Percentiles rank a stretch among this genome's conserved stretches.
Evolutionary conservation across 2,113 vertebrate species (phyloP).

Genomic region (Gopherus evgoodei): DNA sequence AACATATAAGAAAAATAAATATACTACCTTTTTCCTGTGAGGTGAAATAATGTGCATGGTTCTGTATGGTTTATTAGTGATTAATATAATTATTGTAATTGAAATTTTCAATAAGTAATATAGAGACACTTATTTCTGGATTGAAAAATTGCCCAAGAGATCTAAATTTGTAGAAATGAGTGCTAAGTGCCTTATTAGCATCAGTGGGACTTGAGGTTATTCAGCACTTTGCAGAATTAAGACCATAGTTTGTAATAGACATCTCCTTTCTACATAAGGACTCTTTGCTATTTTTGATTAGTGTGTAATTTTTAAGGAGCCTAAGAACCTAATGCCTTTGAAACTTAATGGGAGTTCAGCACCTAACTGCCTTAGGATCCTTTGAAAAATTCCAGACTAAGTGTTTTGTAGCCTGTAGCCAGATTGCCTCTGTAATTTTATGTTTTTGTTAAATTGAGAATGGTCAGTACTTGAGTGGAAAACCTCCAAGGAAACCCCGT

Average conservation of each 20-base stretch:
- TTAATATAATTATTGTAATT: background rate
- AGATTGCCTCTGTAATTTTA: background rate
- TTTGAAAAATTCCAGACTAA: background rate
- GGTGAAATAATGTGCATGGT: background rate
- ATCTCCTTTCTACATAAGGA: background rate
- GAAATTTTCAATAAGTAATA: background rate
- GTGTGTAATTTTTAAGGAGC: background rate
- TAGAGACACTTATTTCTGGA: background rate
- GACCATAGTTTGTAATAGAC: background rate
- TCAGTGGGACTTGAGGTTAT: background rate
- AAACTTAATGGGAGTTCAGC: accelerated
- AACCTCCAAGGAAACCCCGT: background rate
- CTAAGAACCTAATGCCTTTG: background rate
- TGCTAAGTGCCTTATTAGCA: background rate
- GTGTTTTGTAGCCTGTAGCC: background rate
- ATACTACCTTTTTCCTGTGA: background rate
- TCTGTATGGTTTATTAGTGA: background rate
- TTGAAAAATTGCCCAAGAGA: background rate
- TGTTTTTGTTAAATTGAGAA: background rate
- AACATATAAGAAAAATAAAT: background rate
- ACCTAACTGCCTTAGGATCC: background rate
- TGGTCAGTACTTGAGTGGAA: background rate
- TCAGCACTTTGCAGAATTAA: background rate
- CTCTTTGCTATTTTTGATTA: background rate
- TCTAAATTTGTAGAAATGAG: background rate